These are phyloP conservation scores for Noctua comes DNA, from an alignment of 2,888 invertebrate genomes.

Conservation along the genomic window DNA sequence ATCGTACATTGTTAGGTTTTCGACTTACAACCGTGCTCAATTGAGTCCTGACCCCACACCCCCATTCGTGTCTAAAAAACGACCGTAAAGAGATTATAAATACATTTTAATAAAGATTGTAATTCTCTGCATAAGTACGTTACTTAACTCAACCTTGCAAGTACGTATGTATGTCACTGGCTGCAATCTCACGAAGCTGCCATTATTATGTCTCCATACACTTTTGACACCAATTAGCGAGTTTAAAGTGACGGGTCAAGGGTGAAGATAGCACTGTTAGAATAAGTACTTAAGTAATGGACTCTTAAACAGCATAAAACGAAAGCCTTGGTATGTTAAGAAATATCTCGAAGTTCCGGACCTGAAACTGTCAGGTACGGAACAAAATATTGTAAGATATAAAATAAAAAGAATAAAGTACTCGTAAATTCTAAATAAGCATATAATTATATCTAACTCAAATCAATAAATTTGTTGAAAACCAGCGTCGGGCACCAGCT, in stretches of 20 bases:
- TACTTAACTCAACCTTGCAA: conserved; percentile 53
- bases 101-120: conserved; percentile 10
- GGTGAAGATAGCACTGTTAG: background rate
- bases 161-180: conserved; percentile 53
- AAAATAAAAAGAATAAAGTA: too few relatives aligned
- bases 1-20: background rate
- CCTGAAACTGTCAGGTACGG: background rate
- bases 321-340: background rate
- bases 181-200: conserved; percentile 46
- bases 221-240: conserved; percentile 57
- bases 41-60: background rate
- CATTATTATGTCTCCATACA: conserved; percentile 32
- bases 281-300: background rate
- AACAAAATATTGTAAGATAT: background rate
- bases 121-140: conserved; percentile 18
- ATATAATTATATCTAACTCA: too few relatives aligned
- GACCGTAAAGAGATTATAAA: background rate
- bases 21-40: background rate
- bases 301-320: background rate
- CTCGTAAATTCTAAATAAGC: too few relatives aligned
- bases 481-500: too few relatives aligned
- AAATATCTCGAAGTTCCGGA: too few relatives aligned
- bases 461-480: too few relatives aligned
- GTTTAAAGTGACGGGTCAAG: conserved; percentile 44
- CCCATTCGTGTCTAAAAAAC: background rate